These are phyloP conservation scores for Acleris literana DNA, from an alignment of 2,888 invertebrate genomes.

Conservation along the genomic window DNA sequence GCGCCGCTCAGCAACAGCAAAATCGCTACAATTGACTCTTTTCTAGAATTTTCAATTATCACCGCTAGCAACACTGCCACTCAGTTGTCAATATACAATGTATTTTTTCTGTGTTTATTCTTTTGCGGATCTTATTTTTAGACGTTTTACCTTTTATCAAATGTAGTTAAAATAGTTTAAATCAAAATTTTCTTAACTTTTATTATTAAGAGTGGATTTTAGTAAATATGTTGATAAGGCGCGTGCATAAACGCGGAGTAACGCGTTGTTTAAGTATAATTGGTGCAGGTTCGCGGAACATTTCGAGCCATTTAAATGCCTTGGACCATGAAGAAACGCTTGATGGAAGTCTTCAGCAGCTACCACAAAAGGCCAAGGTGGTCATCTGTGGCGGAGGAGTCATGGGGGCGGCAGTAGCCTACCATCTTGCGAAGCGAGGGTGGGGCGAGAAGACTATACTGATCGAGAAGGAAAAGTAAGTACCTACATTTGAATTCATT, in stretches of 20 bases:
- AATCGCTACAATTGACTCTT: constrained; percentile 1
- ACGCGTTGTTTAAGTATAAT: constrained; percentile 39
- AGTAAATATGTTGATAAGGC: constrained; percentile 31
- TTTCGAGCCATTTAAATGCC: constrained; percentile 58
- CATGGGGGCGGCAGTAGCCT: constrained; percentile 95
- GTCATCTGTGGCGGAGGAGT: constrained; percentile 97
- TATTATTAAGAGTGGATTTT: constrained; percentile 7
- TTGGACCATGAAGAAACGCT: constrained; percentile 65
- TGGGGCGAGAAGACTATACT: constrained; percentile 92
- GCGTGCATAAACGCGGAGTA: constrained; percentile 20
- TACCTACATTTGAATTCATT: constrained; percentile 38
- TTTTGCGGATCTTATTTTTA: constrained; percentile 29
- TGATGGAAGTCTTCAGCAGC: constrained; percentile 59
- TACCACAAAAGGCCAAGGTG: constrained; percentile 85
- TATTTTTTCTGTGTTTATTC: constrained; percentile 21
- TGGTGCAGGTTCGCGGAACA: constrained; percentile 46
- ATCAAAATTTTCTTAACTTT: neutral
- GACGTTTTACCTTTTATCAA: constrained; percentile 31
- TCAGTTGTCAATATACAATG: constrained; percentile 29
- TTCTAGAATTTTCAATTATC: constrained; percentile 1
- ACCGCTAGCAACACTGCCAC: constrained; percentile 19
- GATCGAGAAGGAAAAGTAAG: constrained; percentile 92
- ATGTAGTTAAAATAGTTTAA: constrained; percentile 22
- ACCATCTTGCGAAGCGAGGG: constrained; percentile 92
- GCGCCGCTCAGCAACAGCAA: constrained; percentile 21